phyloP scores from a whole-genome alignment of 1,140 invertebrate genomes.

The Aporrectodea caliginosa region DNA sequence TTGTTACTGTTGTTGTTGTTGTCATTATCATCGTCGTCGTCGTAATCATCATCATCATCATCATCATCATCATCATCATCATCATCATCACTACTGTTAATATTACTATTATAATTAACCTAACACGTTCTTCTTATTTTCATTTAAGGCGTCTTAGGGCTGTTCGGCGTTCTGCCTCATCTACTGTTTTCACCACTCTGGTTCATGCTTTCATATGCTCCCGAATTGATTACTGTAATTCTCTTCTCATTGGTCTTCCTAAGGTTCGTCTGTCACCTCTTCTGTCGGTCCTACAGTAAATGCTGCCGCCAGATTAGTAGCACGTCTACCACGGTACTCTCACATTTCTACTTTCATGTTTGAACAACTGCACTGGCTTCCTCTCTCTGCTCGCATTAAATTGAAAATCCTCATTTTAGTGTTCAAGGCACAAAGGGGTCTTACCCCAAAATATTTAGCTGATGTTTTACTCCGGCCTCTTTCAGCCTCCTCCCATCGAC shows the following conservation, averaged over 20 bases:
- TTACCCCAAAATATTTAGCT: too few species aligned
- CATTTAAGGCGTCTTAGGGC: neutral
- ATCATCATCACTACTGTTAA: neutral
- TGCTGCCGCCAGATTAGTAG: too few species aligned
- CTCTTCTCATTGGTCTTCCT: neutral
- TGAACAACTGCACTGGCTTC: too few species aligned
- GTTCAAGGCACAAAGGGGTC: too few species aligned
- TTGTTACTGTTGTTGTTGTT: neutral
- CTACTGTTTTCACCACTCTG: neutral
- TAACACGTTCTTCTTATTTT: neutral
- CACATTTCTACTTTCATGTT: too few species aligned
- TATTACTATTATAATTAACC: neutral
- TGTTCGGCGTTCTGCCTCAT: neutral
- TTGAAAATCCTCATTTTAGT: too few species aligned
- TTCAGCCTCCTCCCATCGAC: too few species aligned
- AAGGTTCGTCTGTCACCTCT: neutral
- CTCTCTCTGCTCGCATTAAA: too few species aligned
- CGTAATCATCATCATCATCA: neutral
- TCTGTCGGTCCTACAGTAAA: neutral
- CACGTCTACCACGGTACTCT: too few species aligned
- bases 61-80: neutral
- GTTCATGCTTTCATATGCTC: neutral
- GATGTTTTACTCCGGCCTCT: too few species aligned
- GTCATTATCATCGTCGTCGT: neutral
- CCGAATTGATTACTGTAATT: neutral